These are phyloP conservation scores for Syndactyla subalaris DNA, from an alignment of 2,797 vertebrate genomes.

Conservation along the genomic window DNA sequence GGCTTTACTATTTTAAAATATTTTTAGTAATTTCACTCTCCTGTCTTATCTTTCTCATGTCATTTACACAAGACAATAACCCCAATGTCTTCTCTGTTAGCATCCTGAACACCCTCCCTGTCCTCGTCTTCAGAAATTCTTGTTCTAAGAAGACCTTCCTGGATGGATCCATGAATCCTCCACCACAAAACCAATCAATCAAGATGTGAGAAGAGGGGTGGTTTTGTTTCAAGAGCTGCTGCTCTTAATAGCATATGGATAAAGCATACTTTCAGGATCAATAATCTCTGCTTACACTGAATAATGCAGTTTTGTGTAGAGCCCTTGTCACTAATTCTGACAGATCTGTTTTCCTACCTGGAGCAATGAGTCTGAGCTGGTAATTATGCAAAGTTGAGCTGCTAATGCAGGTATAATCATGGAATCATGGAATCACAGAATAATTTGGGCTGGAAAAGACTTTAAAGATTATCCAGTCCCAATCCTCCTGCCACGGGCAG, in stretches of 20 bases:
- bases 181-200: background rate
- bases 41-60: background rate
- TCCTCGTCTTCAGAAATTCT: background rate
- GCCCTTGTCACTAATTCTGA: background rate
- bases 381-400: background rate
- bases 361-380: background rate
- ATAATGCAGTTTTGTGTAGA: background rate
- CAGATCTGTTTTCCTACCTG: background rate
- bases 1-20: background rate
- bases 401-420: background rate
- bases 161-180: background rate
- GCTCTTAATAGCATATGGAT: background rate
- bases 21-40: background rate
- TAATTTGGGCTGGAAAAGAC: background rate
- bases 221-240: background rate
- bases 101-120: background rate
- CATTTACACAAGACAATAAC: background rate
- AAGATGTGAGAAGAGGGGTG: background rate
- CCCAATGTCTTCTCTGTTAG: background rate
- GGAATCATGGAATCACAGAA: background rate
- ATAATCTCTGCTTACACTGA: background rate
- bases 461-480: background rate
- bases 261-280: background rate
- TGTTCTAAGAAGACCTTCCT: background rate
- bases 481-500: fast-evolving